Evolutionary conservation across 2,113 vertebrate genomes (phyloP).

Genomic region (Eleginops maclovinus): DNA sequence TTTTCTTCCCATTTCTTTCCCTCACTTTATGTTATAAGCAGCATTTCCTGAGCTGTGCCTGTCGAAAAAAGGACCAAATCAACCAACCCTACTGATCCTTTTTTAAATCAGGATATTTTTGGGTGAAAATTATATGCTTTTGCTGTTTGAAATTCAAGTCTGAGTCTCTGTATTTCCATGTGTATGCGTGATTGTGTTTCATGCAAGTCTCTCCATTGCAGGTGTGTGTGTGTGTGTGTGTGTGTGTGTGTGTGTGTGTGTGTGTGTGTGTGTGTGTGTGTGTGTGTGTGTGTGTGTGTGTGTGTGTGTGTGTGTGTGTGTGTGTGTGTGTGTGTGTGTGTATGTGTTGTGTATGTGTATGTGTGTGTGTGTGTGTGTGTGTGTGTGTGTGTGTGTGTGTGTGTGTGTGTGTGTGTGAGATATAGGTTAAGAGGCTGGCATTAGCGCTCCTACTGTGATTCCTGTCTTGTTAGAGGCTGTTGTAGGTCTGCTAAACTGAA

Average conservation of each 20-base stretch:
- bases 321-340: background rate
- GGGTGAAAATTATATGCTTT: background rate
- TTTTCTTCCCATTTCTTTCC: background rate
- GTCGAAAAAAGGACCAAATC: background rate
- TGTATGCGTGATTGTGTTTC: too few species aligned
- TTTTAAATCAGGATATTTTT: background rate
- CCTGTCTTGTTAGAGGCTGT: conserved; percentile 60
- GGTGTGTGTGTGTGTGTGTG: background rate
- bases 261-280: too few species aligned
- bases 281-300: too few species aligned
- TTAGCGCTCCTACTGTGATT: conserved; percentile 53
- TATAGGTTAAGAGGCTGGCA: conserved; percentile 31
- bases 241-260: conserved; percentile 1
- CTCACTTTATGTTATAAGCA: background rate
- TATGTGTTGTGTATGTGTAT: conserved; percentile 7
- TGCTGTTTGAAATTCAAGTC: background rate
- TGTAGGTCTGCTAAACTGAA: conserved; percentile 62
- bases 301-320: background rate
- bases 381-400: too few species aligned
- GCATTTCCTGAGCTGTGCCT: conserved; percentile 4
- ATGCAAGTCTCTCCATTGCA: background rate
- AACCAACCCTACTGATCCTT: too few species aligned
- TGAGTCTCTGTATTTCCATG: background rate
- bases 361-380: background rate
- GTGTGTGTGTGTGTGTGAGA: background rate